Base-by-base conservation (phyloP, 2,113 vertebrate species). In the Tachycineta bicolor region DNA sequence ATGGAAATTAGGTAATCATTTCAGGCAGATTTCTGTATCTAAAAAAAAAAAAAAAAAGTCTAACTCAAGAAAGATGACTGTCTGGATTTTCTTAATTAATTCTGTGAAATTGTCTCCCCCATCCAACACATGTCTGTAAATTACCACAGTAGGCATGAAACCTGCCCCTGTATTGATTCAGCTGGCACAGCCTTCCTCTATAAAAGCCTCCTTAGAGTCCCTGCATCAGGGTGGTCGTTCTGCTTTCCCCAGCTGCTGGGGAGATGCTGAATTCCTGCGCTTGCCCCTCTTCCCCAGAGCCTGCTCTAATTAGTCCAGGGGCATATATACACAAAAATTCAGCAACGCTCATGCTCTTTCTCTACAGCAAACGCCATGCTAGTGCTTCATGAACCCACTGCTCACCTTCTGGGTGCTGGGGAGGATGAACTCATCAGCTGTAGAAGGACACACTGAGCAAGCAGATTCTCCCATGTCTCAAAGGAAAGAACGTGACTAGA, bases 81-180 rank as follows among this genome's bases (percentile, higher is more conserved):
- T 11, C 34, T 62, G 34, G 5, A 4, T 12, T 16, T 17, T 25
- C 11, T 6, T 9, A 58, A 62, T 39, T 87, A 63, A 75, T 69
- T 87, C 23, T 68, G 15, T 52, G 28, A 59, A 44, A 47, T 12
- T 0, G 13, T 18, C 19, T 16, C 17, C 7, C 7, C 19, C 16
- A 33, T 9, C 15, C 24, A 62, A 53, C 37, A 85, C 16, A 39
- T 43, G 13, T 47, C 34, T 80, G 90, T 74, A 52, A 95, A 85
- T 83, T 71, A 80, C 78, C 63, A 56, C 24, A n/a, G 64, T 19
- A 90, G 52, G 60, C 22, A 92, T 17, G 76, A 90, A 89, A 90
- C 31, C 52, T 86, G 71, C 68, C 83, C 33, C 22, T 33, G 43
- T 97, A 97, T 96, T 97, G 96, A 97, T 74, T 96, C 93, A 96